Percentiles rank a stretch among this genome's conserved stretches.
phyloP scores from a whole-genome alignment of 1,140 invertebrate species.

The Panonychus citri region DNA sequence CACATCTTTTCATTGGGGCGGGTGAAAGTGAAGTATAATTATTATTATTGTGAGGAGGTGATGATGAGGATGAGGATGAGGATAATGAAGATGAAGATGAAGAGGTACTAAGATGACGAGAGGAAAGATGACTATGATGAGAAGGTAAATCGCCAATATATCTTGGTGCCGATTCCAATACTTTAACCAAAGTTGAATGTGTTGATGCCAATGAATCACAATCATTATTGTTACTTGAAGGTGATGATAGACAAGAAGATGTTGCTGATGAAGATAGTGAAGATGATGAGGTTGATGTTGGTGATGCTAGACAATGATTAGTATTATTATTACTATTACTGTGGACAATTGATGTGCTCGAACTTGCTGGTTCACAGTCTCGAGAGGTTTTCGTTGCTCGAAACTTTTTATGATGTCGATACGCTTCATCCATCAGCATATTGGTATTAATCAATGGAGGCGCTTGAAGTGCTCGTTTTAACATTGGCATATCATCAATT shows the following conservation, averaged over 20 bases:
- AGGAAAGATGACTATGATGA: too few species aligned
- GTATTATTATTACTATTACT: not conserved
- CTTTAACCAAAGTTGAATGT: slow-evolving; percentile 61
- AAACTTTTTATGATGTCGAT: slow-evolving; percentile 85
- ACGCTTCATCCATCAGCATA: slow-evolving; percentile 73
- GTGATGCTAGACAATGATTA: not conserved
- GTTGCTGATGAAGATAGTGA: slow-evolving; percentile 1
- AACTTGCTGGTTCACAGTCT: slow-evolving; percentile 17
- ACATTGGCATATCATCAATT: slow-evolving; percentile 72
- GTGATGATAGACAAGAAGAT: not conserved
- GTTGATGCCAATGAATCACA: slow-evolving; percentile 41
- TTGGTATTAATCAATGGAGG: slow-evolving; percentile 50
- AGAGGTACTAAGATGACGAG: too few species aligned
- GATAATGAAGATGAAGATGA: too few species aligned
- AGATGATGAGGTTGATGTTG: not conserved
- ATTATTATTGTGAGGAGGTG: too few species aligned
- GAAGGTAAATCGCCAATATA: slow-evolving; percentile 44
- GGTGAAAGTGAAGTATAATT: too few species aligned
- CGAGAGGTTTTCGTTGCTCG: slow-evolving; percentile 27
- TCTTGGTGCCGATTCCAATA: slow-evolving; percentile 59
- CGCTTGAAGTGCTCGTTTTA: slow-evolving; percentile 69
- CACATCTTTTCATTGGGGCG: slow-evolving; percentile 63
- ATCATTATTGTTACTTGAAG: slow-evolving; percentile 5
- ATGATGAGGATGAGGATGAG: too few species aligned
- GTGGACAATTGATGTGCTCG: not conserved